Conservation (phyloP, 1,140 invertebrate genomes). For the Habropoda laboriosa region DNA sequence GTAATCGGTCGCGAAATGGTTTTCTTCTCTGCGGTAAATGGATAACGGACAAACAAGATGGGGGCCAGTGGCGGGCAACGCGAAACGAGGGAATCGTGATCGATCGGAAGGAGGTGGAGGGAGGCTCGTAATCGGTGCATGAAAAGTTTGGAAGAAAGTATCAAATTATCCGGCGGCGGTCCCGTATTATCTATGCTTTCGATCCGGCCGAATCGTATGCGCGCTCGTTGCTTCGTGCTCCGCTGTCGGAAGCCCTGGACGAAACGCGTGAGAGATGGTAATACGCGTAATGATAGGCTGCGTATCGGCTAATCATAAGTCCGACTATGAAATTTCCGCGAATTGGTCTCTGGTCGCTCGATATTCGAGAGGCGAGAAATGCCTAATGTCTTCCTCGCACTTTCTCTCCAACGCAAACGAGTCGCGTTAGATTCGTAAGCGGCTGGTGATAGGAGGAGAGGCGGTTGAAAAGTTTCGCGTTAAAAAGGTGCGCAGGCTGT, state of each 20-base stretch:
- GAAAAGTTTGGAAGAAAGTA: slow-evolving; percentile 32
- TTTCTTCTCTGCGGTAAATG: neutral
- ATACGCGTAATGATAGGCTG: slow-evolving; percentile 66
- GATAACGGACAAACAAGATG: neutral
- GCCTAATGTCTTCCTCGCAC: slow-evolving; percentile 49
- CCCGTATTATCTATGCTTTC: slow-evolving; percentile 59
- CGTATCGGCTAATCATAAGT: slow-evolving; percentile 65
- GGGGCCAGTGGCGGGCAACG: neutral
- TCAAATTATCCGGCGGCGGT: slow-evolving; percentile 52
- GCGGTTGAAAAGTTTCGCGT: no score
- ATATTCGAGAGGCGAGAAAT: slow-evolving; percentile 50
- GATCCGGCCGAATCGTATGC: slow-evolving; percentile 35
- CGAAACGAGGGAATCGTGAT: neutral
- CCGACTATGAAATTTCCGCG: slow-evolving; percentile 65
- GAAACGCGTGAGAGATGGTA: slow-evolving; percentile 65
- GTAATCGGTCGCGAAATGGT: neutral
- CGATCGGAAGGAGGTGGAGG: neutral
- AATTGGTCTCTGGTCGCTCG: slow-evolving; percentile 56
- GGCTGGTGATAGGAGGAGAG: slow-evolving; percentile 10
- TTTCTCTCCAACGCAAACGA: slow-evolving; percentile 14
- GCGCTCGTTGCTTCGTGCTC: neutral
- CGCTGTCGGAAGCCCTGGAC: slow-evolving; percentile 57
- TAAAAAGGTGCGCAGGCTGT: no score
- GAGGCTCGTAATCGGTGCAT: slow-evolving; percentile 50
- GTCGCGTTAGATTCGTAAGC: slow-evolving; percentile 9